phyloP scores from a whole-genome alignment of 2,797 vertebrate genomes.

The Acestrorhynchus altus region DNA sequence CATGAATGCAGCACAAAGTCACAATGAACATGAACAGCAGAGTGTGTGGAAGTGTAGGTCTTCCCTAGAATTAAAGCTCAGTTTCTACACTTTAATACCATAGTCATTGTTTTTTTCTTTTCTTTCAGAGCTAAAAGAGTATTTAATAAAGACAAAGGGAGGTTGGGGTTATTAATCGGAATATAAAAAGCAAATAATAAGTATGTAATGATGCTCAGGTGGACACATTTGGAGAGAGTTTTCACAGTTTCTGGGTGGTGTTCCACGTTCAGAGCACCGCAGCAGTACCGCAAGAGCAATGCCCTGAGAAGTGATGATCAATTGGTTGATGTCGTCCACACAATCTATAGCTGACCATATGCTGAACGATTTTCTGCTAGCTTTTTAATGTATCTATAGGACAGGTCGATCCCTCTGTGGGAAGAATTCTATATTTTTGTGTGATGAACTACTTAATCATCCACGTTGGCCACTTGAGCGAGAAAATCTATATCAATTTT shows the following conservation, averaged over 20 bases:
- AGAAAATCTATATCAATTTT: conserved; percentile 81
- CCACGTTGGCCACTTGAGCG: conserved; percentile 74
- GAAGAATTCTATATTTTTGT: conserved; percentile 82
- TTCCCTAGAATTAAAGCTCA: not conserved
- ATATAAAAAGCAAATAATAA: too few species aligned
- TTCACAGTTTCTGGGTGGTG: conserved; percentile 20
- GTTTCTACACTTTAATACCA: not conserved
- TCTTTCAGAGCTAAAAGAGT: too few species aligned
- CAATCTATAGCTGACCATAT: conserved; percentile 72
- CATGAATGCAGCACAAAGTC: not conserved
- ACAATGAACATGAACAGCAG: not conserved
- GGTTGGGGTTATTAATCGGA: too few species aligned
- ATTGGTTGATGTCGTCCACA: conserved; percentile 64
- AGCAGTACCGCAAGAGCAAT: conserved; percentile 27
- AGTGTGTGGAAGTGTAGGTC: not conserved
- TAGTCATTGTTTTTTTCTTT: not conserved
- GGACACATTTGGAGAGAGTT: conserved; percentile 11
- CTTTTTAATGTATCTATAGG: conserved; percentile 80
- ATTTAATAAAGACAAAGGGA: too few species aligned
- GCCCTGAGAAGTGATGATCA: conserved; percentile 67
- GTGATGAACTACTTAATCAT: conserved; percentile 83
- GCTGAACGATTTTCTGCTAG: conserved; percentile 81
- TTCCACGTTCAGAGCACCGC: conserved; percentile 9
- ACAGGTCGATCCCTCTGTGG: conserved; percentile 75
- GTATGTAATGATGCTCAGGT: not conserved